Conservation (phyloP, 1,140 invertebrate species). For the Triops cancriformis region DNA sequence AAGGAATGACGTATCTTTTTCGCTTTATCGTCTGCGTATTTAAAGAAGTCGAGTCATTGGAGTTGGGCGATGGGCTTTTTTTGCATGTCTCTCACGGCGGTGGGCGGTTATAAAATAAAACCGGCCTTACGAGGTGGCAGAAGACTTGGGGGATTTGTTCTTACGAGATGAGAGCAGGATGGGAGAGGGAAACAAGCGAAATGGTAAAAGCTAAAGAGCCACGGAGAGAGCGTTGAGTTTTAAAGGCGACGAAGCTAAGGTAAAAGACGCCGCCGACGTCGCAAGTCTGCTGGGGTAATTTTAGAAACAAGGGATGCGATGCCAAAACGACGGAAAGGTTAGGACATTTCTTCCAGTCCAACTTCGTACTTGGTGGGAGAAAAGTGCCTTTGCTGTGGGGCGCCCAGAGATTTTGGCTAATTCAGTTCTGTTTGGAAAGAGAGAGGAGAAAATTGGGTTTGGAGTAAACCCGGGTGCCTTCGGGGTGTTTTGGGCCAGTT, state of each 20-base stretch:
- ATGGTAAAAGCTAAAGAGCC: conserved; percentile 7
- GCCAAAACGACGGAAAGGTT: neutral
- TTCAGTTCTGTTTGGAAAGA: neutral
- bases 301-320: neutral
- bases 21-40: neutral
- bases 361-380: neutral
- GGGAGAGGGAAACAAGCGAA: neutral
- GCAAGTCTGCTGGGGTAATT: conserved; percentile 2
- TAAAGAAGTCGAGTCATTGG: conserved; percentile 7
- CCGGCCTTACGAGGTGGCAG: neutral
- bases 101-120: neutral
- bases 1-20: neutral
- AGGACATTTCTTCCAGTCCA: conserved; percentile 3
- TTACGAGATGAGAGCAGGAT: neutral
- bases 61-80: neutral
- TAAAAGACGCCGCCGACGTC: conserved; percentile 12
- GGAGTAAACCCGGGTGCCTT: neutral
- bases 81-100: neutral
- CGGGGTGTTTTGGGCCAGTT: neutral
- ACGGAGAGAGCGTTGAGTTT: neutral
- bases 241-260: conserved; percentile 7
- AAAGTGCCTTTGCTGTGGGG: neutral
- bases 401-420: no score
- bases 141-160: neutral
- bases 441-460: neutral